Conservation (phyloP, 1,140 invertebrate species). For the Pantala flavescens region DNA sequence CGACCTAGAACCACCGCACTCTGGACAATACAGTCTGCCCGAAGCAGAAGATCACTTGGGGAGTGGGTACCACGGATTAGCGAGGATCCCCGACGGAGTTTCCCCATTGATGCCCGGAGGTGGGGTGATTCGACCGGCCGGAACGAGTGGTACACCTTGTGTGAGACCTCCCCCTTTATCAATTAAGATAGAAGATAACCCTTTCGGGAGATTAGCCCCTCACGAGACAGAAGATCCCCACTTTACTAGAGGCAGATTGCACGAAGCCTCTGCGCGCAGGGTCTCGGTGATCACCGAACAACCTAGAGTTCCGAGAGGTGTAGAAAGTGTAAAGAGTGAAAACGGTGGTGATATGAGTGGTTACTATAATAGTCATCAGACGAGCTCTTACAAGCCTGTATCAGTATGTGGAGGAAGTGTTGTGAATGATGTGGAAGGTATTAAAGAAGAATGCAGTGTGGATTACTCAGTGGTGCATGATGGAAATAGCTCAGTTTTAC, state of each 20-base stretch:
- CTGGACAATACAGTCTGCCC: background rate
- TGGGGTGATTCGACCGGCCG: background rate
- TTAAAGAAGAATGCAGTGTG: constrained; percentile 12
- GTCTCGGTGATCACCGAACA: constrained; percentile 42
- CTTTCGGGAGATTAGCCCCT: too few relatives aligned
- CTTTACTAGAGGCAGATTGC: background rate
- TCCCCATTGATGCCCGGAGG: background rate
- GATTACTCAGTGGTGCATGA: constrained; percentile 13
- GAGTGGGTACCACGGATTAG: background rate
- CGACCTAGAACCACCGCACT: constrained; percentile 25
- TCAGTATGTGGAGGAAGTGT: constrained; percentile 9
- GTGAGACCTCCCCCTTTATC: background rate
- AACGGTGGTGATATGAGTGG: constrained; percentile 12
- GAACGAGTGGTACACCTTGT: background rate
- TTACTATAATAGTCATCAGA: constrained; percentile 18
- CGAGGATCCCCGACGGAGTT: background rate
- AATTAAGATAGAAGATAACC: too few relatives aligned
- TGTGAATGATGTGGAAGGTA: constrained; percentile 15
- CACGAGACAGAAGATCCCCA: too few relatives aligned
- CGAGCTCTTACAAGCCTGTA: constrained; percentile 12
- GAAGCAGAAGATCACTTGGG: background rate
- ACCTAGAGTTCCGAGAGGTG: constrained; percentile 28
- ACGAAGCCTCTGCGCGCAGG: constrained; percentile 6
- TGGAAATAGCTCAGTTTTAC: constrained; percentile 16
- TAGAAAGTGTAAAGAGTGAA: constrained; percentile 14